Evolutionary conservation across 30 jellyfish, hydroid and myxozoan genomes (phyloP).

Genomic region (Cassiopea andromeda): DNA sequence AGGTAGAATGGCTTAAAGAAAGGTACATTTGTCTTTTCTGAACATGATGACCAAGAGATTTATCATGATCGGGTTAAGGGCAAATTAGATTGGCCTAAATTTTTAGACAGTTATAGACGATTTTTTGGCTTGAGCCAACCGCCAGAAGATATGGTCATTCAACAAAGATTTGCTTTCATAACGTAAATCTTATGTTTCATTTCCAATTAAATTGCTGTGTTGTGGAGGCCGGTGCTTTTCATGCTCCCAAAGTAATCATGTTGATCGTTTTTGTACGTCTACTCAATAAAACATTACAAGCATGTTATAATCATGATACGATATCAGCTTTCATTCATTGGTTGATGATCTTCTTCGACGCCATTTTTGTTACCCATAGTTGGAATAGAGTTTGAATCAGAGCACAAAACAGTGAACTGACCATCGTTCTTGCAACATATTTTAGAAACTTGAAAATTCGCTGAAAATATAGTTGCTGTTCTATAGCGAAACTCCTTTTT

Average conservation of each 20-base stretch:
- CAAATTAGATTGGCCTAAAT: constrained; percentile 34
- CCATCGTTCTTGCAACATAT: too few relatives aligned
- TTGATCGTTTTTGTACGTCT: background rate
- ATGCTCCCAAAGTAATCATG: background rate
- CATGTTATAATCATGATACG: constrained; percentile 4
- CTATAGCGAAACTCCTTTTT: too few relatives aligned
- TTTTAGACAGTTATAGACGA: constrained; percentile 40
- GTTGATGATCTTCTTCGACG: background rate
- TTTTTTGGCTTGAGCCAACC: constrained; percentile 22
- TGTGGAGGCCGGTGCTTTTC: constrained; percentile 17
- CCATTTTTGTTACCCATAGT: background rate
- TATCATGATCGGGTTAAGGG: constrained; percentile 25
- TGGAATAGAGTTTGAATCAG: background rate
- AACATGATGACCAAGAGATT: background rate
- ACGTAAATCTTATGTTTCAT: constrained; percentile 8
- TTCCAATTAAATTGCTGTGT: constrained; percentile 2
- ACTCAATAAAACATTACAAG: background rate
- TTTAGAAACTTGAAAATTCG: too few relatives aligned
- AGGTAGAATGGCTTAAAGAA: constrained; percentile 15
- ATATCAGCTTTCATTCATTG: background rate
- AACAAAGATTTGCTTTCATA: background rate
- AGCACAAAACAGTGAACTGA: too few relatives aligned
- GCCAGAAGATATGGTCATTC: constrained; percentile 21
- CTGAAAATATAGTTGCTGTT: too few relatives aligned
- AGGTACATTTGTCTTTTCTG: constrained; percentile 10